Evolutionary conservation across 2,888 invertebrate genomes (phyloP).

Genomic region (Coecobrya sp.): DNA sequence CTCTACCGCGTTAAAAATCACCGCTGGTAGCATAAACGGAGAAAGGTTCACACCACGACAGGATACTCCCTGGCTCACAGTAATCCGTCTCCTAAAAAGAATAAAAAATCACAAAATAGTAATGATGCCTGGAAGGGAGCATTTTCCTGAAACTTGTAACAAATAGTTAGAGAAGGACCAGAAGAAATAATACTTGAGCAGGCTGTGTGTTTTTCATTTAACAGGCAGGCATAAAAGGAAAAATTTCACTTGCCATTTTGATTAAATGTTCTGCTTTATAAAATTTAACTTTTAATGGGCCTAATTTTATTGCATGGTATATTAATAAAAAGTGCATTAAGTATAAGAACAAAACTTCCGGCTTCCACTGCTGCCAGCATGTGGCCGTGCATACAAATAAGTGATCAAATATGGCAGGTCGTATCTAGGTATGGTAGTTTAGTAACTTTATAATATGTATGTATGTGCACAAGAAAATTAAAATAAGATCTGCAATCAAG

Average conservation of each 20-base stretch:
- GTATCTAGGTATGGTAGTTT: not conserved
- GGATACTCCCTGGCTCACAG: not conserved
- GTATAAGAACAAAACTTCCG: not conserved
- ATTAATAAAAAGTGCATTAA: constrained; percentile 45
- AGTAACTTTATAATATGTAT: not conserved
- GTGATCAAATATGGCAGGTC: constrained; percentile 28
- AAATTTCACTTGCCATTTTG: not conserved
- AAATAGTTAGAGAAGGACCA: not conserved
- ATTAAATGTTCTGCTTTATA: constrained; percentile 10
- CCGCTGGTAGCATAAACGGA: not conserved
- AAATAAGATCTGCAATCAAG: constrained; percentile 12
- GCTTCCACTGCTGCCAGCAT: not conserved
- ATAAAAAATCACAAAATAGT: constrained; percentile 16
- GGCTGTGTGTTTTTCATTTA: not conserved
- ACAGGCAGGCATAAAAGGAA: not conserved
- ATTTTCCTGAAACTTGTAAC: not conserved
- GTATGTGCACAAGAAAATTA: not conserved
- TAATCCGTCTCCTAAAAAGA: not conserved
- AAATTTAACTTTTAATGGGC: constrained; percentile 1
- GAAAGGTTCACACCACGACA: constrained; percentile 19
- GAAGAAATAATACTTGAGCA: not conserved
- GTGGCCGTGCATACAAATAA: constrained; percentile 36
- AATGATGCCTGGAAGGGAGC: not conserved
- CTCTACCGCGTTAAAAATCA: constrained; percentile 27
- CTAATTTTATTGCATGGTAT: constrained; percentile 11